A percentile compares a stretch with the other conserved stretches of the same genome.
Conservation (phyloP, 2,797 vertebrate species). For the Tachyglossus aculeatus region DNA sequence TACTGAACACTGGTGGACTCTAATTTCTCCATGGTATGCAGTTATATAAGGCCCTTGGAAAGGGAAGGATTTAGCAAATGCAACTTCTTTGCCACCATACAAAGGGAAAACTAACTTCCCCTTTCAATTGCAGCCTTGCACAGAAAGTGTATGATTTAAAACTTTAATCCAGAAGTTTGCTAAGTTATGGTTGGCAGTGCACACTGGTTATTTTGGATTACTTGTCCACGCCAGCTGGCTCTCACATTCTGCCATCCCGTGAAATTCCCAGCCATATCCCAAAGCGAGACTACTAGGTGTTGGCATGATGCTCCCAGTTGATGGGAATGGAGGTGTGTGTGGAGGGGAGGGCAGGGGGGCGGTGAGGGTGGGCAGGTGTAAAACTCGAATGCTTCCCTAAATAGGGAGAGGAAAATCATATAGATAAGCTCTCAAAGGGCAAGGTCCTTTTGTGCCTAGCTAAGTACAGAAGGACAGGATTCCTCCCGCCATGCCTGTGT, state of each 20-base stretch:
- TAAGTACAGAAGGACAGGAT: neutral
- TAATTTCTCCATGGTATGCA: neutral
- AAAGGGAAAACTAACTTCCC: slow-evolving; percentile 1
- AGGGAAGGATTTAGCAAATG: neutral
- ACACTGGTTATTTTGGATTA: slow-evolving; percentile 40
- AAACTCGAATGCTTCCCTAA: neutral
- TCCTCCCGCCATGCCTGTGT: neutral
- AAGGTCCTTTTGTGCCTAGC: neutral
- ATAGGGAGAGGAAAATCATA: neutral
- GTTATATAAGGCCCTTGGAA: slow-evolving; percentile 3
- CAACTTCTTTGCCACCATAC: neutral
- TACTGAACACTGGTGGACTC: neutral
- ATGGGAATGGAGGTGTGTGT: neutral
- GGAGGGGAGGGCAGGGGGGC: neutral
- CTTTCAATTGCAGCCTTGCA: slow-evolving; percentile 10
- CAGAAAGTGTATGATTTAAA: slow-evolving; percentile 32
- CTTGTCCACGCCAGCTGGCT: slow-evolving; percentile 23
- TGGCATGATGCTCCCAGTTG: neutral
- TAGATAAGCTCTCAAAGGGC: neutral
- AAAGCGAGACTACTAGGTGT: slow-evolving; percentile 42
- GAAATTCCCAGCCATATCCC: slow-evolving; percentile 30
- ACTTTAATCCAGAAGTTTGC: slow-evolving; percentile 35
- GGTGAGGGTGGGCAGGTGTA: neutral
- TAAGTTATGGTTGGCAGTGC: slow-evolving; percentile 35
- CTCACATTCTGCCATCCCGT: slow-evolving; percentile 13